Conservation (phyloP, 2,113 vertebrate species). For the Bambusicola thoracicus region DNA sequence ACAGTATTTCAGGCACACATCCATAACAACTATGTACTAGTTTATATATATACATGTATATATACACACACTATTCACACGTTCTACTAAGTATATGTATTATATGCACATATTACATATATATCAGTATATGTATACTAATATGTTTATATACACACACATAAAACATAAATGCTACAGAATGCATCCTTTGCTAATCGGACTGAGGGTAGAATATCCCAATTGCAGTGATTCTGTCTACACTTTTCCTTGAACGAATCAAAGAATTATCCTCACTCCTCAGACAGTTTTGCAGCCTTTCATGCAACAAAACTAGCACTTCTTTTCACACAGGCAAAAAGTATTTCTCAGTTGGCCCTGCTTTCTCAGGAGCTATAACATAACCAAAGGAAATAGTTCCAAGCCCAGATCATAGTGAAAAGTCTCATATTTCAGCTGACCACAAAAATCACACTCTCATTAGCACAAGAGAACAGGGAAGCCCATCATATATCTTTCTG, state of each 20-base stretch:
- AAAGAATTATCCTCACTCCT: not conserved
- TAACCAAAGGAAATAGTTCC: fast-evolving
- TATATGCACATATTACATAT: not conserved
- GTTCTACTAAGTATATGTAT: not conserved
- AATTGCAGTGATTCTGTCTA: not conserved
- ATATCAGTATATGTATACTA: not conserved
- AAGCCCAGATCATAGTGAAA: not conserved
- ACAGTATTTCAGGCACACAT: not conserved
- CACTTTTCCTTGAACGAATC: not conserved
- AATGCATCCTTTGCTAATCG: not conserved
- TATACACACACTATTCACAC: not conserved
- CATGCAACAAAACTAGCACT: not conserved
- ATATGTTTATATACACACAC: not conserved
- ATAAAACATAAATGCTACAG: not conserved
- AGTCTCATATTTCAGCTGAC: not conserved
- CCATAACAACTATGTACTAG: not conserved
- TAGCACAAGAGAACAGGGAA: not conserved
- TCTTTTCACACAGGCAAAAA: not conserved
- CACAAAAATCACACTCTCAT: not conserved
- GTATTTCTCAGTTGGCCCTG: not conserved
- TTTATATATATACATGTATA: not conserved
- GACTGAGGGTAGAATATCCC: not conserved
- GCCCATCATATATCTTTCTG: not conserved
- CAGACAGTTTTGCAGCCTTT: not conserved
- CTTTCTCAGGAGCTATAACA: not conserved